Conservation (phyloP, 1,140 invertebrate species). For the Heliconius hermathena region DNA sequence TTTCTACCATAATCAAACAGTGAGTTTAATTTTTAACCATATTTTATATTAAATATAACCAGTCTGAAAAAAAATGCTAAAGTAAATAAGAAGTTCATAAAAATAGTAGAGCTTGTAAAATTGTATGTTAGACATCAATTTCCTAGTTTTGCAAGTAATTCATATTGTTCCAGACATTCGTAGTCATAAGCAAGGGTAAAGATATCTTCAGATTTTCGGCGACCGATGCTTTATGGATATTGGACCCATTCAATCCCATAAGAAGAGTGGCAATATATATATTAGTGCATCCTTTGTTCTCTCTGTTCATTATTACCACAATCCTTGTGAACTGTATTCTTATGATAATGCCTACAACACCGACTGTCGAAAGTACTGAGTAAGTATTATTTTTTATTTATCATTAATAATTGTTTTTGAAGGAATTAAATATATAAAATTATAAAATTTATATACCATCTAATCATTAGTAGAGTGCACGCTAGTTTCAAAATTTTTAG, state of each 20-base stretch:
- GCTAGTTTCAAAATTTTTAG: conserved; percentile 79
- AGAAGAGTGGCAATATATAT: conserved; percentile 98
- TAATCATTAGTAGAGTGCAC: conserved; percentile 74
- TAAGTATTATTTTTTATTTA: conserved; percentile 85
- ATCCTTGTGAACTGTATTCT: conserved; percentile 99
- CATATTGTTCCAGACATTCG: conserved; percentile 93
- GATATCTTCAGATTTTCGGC: conserved; percentile 99
- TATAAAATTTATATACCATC: conserved; percentile 47
- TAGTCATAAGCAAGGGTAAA: conserved; percentile 98
- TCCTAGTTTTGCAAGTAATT: background rate
- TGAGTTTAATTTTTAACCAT: conserved; percentile 75
- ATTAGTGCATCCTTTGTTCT: conserved; percentile 98
- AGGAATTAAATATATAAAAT: conserved; percentile 45
- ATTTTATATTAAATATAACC: background rate
- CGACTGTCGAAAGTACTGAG: conserved; percentile 97
- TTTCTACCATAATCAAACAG: conserved; percentile 95
- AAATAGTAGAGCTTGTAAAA: background rate
- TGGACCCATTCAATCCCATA: conserved; percentile 98
- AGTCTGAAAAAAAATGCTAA: background rate
- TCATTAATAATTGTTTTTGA: conserved; percentile 23
- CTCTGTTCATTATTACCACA: conserved; percentile 98
- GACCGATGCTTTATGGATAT: conserved; percentile 96
- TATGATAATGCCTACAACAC: conserved; percentile 97
- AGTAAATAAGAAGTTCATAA: background rate
- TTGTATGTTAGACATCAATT: background rate